Evolutionary conservation across 2,113 vertebrate species (phyloP), one percentile per base, ranked within the genome.

Genomic region (Agapornis roseicollis): DNA sequence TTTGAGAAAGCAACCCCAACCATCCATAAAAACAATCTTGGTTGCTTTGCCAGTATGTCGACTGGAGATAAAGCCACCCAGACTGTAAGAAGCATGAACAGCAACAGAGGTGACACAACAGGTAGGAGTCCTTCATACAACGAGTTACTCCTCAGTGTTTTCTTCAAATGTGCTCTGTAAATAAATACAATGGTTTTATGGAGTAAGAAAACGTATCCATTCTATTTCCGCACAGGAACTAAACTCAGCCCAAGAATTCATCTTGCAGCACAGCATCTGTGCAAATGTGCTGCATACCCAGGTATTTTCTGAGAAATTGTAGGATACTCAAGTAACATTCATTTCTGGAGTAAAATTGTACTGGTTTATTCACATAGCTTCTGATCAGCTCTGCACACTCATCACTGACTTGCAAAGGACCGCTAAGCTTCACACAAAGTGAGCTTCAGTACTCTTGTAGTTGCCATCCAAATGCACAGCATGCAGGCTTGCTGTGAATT

Each of bases 111-210:
- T 84, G 96, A 97, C 55, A 97, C 65, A 33, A 97, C 92, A 76
- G 95, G 95, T 47, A 97, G 91, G 58, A 97, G 96, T 84, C 68
- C 96, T 91, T 98, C 91, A 70, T 96, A 97, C 44, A 97, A 90
- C 20, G 89, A 91, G 70, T 82, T 77, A 55, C 92, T 95, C 91
- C 97, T 94, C 56, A 97, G 82, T 33, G 83, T 97, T 92, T 95
- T 97, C 89, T 97, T 95, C 91, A 82, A 28, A 88, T 96, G 77
- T 46, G 92, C 96, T 94, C 97, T 97, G 84, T 33, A 91, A 96
- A 93, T 52, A 97, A 93, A 96, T 35, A 94, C 53, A 91, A 25
- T 13, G 3, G 28, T 77, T 89, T 96, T 47, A 80, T 28, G 25
- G 42, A 82, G 53, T 52, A 68, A 93, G 68, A 42, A 63, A 66